Evolutionary conservation across 2,113 vertebrate species (phyloP).

Genomic region (Cephalopterus ornatus): DNA sequence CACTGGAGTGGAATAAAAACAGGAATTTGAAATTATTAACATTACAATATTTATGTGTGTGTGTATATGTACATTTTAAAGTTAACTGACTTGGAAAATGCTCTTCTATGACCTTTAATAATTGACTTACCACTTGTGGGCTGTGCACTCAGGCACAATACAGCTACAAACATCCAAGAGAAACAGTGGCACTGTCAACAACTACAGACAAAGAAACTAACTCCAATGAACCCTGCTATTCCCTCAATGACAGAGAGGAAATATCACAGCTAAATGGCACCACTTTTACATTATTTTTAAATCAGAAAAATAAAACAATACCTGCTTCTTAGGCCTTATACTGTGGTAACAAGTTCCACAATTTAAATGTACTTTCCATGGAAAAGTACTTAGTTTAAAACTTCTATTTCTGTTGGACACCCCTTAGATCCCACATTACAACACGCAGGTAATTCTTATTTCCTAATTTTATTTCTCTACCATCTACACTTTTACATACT

Average conservation of each 20-base stretch:
- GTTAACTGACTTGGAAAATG: not conserved
- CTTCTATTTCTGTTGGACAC: not conserved
- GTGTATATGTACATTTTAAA: not conserved
- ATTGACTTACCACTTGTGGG: not conserved
- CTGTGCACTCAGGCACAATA: not conserved
- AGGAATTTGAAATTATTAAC: not conserved
- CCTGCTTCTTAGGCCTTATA: not conserved
- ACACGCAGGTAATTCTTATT: not conserved
- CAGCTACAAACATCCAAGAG: not conserved
- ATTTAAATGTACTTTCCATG: not conserved
- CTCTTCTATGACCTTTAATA: not conserved
- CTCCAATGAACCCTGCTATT: not conserved
- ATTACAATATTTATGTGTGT: not conserved
- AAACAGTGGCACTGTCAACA: not conserved
- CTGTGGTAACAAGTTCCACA: not conserved
- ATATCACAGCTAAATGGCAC: fast-evolving
- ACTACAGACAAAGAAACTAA: not conserved
- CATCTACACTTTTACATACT: not conserved
- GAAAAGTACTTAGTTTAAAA: not conserved
- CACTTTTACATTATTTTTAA: not conserved
- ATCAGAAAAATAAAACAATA: not conserved
- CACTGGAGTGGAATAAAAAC: not conserved
- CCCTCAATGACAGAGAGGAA: not conserved
- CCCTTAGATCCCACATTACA: not conserved
- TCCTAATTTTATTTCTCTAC: not conserved